A percentile compares a stretch with the other conserved stretches of the same genome.
phyloP scores from a whole-genome alignment of 1,140 invertebrate species.

The Neodiprion fabricii region DNA sequence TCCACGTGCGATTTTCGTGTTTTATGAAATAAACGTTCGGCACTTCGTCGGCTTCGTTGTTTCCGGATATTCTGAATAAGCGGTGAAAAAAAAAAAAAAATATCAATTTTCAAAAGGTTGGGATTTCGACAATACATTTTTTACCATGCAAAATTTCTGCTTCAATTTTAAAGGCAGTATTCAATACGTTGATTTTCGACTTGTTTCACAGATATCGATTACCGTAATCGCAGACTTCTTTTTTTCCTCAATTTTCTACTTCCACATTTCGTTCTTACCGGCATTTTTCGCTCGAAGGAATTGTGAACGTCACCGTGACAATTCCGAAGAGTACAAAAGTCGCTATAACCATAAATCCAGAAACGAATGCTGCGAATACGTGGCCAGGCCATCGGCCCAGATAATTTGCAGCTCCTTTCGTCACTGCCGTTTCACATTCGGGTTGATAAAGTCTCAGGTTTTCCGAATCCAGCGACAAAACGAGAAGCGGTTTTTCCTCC shows the following conservation, averaged over 20 bases:
- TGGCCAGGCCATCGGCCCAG: constrained; percentile 41
- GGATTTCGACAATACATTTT: not conserved
- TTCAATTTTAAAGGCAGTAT: not conserved
- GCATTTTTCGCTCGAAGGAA: not conserved
- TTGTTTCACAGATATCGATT: not conserved
- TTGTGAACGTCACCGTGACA: constrained; percentile 19
- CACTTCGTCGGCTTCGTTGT: not conserved
- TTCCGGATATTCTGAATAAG: not conserved
- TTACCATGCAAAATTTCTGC: not conserved
- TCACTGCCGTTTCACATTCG: constrained; percentile 25
- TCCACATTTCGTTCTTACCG: not conserved
- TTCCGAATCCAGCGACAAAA: constrained; percentile 1
- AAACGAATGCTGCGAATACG: constrained; percentile 34
- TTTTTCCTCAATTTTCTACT: too few species aligned
- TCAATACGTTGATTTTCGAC: not conserved
- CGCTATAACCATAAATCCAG: constrained; percentile 25
- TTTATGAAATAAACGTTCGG: constrained; percentile 47
- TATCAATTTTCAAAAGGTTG: not conserved
- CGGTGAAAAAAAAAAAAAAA: not conserved
- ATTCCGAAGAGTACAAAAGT: constrained; percentile 26
- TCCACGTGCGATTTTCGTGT: constrained; percentile 41
- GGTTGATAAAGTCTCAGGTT: constrained; percentile 12
- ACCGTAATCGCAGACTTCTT: too few species aligned
- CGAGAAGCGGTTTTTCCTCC: constrained; percentile 25
- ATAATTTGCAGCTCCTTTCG: constrained; percentile 36